These are phyloP conservation scores for Kuschelorhynchus macadamiae DNA, from an alignment of 2,888 invertebrate genomes.

Conservation along the genomic window DNA sequence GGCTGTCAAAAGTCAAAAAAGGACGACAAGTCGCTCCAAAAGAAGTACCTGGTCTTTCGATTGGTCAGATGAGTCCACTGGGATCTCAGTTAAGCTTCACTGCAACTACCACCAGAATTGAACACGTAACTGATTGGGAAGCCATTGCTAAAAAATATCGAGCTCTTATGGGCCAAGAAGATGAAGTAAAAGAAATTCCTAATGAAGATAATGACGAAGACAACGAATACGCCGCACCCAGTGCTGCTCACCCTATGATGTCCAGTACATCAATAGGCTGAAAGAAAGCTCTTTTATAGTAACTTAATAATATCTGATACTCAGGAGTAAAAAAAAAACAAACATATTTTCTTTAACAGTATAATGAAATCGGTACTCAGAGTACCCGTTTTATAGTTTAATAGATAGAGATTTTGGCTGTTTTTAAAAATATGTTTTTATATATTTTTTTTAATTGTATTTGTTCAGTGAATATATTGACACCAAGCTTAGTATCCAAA, in stretches of 20 bases:
- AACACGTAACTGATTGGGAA: constrained; percentile 94
- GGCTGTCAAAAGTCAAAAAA: constrained; percentile 90
- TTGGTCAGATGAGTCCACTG: constrained; percentile 85
- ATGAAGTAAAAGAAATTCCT: constrained; percentile 70
- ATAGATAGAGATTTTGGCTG: too few relatives aligned
- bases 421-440: too few relatives aligned
- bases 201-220: constrained; percentile 64
- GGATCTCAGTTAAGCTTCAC: constrained; percentile 89
- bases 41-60: constrained; percentile 84
- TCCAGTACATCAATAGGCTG: constrained; percentile 54
- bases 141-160: constrained; percentile 90
- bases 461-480: too few relatives aligned
- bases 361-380: too few relatives aligned
- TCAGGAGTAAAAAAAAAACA: constrained; percentile 9
- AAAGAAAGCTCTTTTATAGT: not conserved
- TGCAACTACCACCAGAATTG: constrained; percentile 82
- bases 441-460: too few relatives aligned
- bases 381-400: too few relatives aligned
- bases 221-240: constrained; percentile 60
- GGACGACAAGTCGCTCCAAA: constrained; percentile 82
- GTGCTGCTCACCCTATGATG: constrained; percentile 56
- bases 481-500: too few relatives aligned
- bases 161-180: constrained; percentile 77
- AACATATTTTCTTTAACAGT: too few relatives aligned
- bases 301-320: not conserved